These are phyloP conservation scores for Bujurquina vittata DNA, from an alignment of 2,113 vertebrate genomes.

Conservation along the genomic window DNA sequence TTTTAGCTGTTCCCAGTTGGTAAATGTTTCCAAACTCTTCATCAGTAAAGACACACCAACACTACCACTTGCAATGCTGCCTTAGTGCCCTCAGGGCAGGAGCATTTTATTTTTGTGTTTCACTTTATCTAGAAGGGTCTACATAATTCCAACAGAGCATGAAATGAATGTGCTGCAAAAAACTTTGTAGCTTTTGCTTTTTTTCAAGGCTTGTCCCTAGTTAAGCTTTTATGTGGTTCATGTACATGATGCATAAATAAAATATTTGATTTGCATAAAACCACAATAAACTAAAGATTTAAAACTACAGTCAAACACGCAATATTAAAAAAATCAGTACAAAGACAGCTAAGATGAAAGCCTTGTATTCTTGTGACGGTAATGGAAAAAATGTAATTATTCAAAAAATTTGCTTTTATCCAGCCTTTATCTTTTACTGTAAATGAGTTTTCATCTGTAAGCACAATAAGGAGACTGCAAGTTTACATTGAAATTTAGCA, in stretches of 20 bases:
- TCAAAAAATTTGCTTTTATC: background rate
- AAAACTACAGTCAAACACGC: background rate
- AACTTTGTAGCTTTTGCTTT: background rate
- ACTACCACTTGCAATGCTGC: background rate
- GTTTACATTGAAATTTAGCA: no score
- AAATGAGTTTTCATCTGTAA: no score
- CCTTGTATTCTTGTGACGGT: background rate
- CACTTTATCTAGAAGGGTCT: background rate
- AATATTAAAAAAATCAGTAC: no score
- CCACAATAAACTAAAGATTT: background rate
- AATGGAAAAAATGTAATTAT: background rate
- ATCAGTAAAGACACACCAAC: background rate
- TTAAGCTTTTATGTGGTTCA: no score
- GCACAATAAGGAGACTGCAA: no score
- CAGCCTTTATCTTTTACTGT: no score
- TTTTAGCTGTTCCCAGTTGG: background rate
- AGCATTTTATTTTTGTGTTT: background rate
- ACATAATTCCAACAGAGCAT: background rate
- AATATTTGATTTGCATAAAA: background rate
- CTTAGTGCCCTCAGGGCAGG: background rate
- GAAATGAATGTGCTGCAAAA: background rate
- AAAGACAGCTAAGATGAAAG: background rate
- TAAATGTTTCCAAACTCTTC: background rate
- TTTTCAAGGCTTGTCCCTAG: background rate
- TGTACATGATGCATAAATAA: no score